Conservation (phyloP, 1,140 invertebrate species). For the Cephus cinctus region DNA sequence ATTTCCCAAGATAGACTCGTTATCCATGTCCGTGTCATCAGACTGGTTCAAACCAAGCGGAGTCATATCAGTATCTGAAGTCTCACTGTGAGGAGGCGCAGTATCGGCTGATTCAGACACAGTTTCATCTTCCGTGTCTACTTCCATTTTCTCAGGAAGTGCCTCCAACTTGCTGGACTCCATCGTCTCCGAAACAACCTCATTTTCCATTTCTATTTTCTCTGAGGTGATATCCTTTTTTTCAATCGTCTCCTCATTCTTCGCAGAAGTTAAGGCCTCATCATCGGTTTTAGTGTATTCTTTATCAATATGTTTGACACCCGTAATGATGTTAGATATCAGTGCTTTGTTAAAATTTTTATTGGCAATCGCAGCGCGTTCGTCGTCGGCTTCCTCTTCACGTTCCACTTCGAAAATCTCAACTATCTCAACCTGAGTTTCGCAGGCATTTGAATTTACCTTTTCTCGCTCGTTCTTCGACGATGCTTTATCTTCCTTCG, state of each 20-base stretch:
- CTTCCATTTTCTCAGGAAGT: conserved; percentile 6
- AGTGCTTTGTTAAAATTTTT: conserved; percentile 1
- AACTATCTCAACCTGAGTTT: conserved; percentile 42
- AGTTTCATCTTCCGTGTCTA: conserved; percentile 31
- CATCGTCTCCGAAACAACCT: background rate
- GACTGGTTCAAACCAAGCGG: background rate
- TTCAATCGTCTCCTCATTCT: conserved; percentile 2
- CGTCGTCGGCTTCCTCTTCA: conserved; percentile 22
- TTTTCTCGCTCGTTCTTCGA: conserved; percentile 1
- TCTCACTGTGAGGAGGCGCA: conserved; percentile 31
- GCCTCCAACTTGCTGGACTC: background rate
- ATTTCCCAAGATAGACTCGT: background rate
- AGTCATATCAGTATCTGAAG: conserved; percentile 24
- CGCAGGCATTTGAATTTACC: conserved; percentile 15
- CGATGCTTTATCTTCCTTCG: conserved; percentile 11
- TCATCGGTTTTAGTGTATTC: conserved; percentile 4
- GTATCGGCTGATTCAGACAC: conserved; percentile 30
- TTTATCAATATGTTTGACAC: background rate
- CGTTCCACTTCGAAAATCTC: conserved; percentile 47
- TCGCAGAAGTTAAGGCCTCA: background rate
- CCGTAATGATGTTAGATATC: background rate
- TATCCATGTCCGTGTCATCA: background rate
- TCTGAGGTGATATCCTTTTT: conserved; percentile 5
- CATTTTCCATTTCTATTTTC: background rate
- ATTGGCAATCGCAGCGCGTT: background rate